Base-by-base conservation (phyloP, 1,140 invertebrate species). In the Panagrolaimus sp. region DNA sequence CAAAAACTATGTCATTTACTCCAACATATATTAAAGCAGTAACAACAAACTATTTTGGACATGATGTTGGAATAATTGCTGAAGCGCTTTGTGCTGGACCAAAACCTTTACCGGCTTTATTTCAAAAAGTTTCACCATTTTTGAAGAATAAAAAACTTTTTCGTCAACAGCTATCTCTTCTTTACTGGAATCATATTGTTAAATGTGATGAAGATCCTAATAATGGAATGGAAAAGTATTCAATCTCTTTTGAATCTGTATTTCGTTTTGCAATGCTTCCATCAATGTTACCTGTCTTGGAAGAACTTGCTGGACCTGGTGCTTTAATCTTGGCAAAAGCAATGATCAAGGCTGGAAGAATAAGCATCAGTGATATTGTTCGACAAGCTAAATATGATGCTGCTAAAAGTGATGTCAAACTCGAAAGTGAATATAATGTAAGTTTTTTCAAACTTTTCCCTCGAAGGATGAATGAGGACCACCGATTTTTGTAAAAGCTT, bases 251-350 rank as follows among this genome's bases (percentile, higher is more conserved):
- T 12, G 52, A 58, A 28, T 12, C 21, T 58, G n/a, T 21, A 12
- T 26, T 58, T 28, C 52, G 52, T n/a, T 58, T 58, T 28, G 52
- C 52, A 28, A 58, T 58, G 52, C 52, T 58, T 4, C 52, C 52
- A 28, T 58, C 52, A 28, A 58, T 58, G 52, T 58, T 58, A 28
- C 21, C 52, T n/a, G 52, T 58, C 14, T 21, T 58, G 15, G 52
- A 58, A 28, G 21, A 58, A 24, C 21, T 58, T 26, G 52, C 52
- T 12, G 52, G 52, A 1, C 52, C 52, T 5, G 52, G 28, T 21
- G 52, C 52, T 21, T 10, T 28, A n/a, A 12, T 26, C 1, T 26
- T 58, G 17, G 52, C 52, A 4, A 58, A 58, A 6, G 28, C 17
- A n/a, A 58, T 28, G 52, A 58, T 58, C 8, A 58, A 58, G 8